phyloP scores from a whole-genome alignment of 2,113 vertebrate genomes.

The Melanocharis versteri region DNA sequence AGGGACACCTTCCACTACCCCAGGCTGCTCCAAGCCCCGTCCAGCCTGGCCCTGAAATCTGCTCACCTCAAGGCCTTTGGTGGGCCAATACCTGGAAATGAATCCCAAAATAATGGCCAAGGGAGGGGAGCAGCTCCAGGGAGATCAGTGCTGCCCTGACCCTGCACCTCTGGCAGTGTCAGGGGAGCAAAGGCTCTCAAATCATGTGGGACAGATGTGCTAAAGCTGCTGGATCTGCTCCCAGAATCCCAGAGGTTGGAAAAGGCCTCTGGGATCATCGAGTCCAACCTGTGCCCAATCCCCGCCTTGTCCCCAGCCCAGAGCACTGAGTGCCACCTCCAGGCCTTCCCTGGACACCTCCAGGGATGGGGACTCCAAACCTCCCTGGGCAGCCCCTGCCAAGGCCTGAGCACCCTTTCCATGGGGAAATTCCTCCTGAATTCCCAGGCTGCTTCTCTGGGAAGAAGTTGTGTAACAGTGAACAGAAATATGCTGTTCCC shows the following conservation, averaged over 20 bases:
- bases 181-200: neutral
- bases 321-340: neutral
- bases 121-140: neutral
- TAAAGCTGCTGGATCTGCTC: neutral
- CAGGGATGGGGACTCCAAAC: neutral
- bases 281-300: rapidly evolving
- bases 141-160: neutral
- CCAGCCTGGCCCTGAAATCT: neutral
- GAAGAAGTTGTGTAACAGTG: neutral
- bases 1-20: neutral
- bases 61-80: neutral
- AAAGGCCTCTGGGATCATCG: rapidly evolving
- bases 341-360: neutral
- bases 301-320: neutral
- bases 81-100: neutral
- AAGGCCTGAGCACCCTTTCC: rapidly evolving
- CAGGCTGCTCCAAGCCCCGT: neutral
- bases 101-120: neutral
- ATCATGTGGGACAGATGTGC: rapidly evolving
- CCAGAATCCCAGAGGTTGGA: neutral
- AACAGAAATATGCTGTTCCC: neutral
- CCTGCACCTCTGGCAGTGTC: neutral
- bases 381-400: neutral
- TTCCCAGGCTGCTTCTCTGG: neutral
- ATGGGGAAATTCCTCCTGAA: neutral